These are phyloP conservation scores for Ennomos erosarius DNA, from an alignment of 2,888 invertebrate genomes.

Conservation along the genomic window DNA sequence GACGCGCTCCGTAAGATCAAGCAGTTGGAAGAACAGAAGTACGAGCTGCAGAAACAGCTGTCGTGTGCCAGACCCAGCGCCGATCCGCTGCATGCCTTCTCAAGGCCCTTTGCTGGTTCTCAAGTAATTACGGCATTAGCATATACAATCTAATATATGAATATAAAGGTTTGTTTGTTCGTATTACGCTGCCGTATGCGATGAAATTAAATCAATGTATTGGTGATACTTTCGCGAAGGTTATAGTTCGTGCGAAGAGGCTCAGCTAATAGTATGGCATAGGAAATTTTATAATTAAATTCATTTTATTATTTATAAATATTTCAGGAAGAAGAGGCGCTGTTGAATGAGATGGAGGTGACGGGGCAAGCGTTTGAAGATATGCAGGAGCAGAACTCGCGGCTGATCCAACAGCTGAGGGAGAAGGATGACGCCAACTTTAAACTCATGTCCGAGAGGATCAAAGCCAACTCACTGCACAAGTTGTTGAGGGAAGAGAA, in stretches of 20 bases:
- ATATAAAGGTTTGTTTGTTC: no score
- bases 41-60: slow-evolving; percentile 95
- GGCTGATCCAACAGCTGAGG: slow-evolving; percentile 96
- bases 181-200: no score
- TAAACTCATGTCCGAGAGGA: slow-evolving; percentile 98
- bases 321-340: slow-evolving; percentile 95
- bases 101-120: slow-evolving; percentile 89
- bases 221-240: no score
- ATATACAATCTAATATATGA: background rate
- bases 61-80: slow-evolving; percentile 85
- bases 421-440: slow-evolving; percentile 99
- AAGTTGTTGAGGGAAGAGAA: slow-evolving; percentile 97
- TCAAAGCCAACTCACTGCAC: slow-evolving; percentile 97
- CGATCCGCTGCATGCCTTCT: slow-evolving; percentile 81
- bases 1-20: slow-evolving; percentile 97
- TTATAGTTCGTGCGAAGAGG: no score
- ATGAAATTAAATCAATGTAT: no score
- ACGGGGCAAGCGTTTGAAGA: slow-evolving; percentile 99
- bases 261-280: no score
- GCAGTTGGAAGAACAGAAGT: slow-evolving; percentile 96
- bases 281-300: no score
- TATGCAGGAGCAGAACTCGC: slow-evolving; percentile 99
- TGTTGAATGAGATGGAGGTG: slow-evolving; percentile 99
- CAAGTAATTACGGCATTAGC: slow-evolving; percentile 66
- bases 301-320: no score